Base-by-base conservation (phyloP, 1,140 invertebrate genomes). In the Leguminivora glycinivorella region DNA sequence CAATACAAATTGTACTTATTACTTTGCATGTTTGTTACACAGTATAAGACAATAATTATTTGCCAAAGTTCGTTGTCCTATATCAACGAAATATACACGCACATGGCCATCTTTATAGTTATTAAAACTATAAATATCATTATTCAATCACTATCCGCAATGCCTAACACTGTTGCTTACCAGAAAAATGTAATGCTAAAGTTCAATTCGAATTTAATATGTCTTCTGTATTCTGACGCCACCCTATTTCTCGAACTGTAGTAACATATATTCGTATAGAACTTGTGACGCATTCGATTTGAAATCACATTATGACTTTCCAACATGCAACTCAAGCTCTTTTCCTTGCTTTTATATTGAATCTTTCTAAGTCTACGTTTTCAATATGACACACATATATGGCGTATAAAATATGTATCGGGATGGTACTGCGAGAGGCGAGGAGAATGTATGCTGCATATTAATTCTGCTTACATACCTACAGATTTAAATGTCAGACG, bases 291-390 rank as follows among this genome's bases (percentile, higher is more conserved):
- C 75, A 83, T 84, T 85, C 80, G 75, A 85, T 84, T 83, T 71
- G 77, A 86, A 87, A 86, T 85, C 83, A 82, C 82, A 82, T 88
- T 86, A 83, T 84, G 80, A 83, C 80, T 84, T 85, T 86, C 86
- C 85, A 87, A 83, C 81, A 87, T 87, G 85, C 80, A 86, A 82
- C 82, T 77, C 80, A 78, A 72, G 73, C 81, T 84, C 81, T 79
- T 83, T 87, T 82, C 76, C 78, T 70, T 71, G 79, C 78, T 87
- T 75, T 82, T 83, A 84, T 88, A 89, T 88, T 88, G 87, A 86
- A 87, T 85, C 77, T 72, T 83, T 75, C 73, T 75, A 78, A 80
- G 77, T 81, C 84, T 79, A 72, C 75, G 79, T 83, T 84, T 88
- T 87, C 85, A 88, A 87, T 88, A 79, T 87, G 75, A 75, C 80